Percentiles rank a stretch among this genome's conserved stretches.
phyloP scores from a whole-genome alignment of 2,113 vertebrate genomes.

The Amblyopsis rosae region DNA sequence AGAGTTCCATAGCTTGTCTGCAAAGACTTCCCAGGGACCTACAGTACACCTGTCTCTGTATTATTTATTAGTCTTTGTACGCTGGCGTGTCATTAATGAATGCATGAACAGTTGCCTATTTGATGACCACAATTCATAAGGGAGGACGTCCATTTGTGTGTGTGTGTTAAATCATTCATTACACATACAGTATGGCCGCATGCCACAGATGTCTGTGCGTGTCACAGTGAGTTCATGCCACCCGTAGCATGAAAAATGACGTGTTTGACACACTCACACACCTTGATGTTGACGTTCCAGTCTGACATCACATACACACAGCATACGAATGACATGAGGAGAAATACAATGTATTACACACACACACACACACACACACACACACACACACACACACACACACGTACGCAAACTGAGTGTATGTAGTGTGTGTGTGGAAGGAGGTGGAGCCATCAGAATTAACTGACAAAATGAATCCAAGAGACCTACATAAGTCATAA shows the following conservation, averaged over 20 bases:
- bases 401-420: background rate
- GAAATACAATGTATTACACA: conserved; percentile 12
- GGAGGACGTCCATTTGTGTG: conserved; percentile 64
- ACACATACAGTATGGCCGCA: conserved; percentile 7
- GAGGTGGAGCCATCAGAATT: too few species aligned
- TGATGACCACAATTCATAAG: conserved; percentile 67
- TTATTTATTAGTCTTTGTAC: conserved; percentile 71
- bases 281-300: conserved; percentile 57
- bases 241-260: conserved; percentile 47
- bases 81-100: conserved; percentile 64
- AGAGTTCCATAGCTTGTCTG: conserved; percentile 27
- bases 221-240: background rate
- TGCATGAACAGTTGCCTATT: conserved; percentile 67
- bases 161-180: conserved; percentile 63
- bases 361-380: conserved; percentile 9
- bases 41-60: conserved; percentile 51
- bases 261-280: conserved; percentile 18
- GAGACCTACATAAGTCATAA: conserved; percentile 48
- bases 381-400: conserved; percentile 13
- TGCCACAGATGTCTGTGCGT: background rate
- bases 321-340: conserved; percentile 29
- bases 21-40: conserved; percentile 3
- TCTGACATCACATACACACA: conserved; percentile 35
- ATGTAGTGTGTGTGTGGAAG: background rate
- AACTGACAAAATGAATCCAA: conserved; percentile 1